These are phyloP conservation scores for Drosophila ustulata DNA, from an alignment of 2,888 invertebrate genomes.

Conservation along the genomic window DNA sequence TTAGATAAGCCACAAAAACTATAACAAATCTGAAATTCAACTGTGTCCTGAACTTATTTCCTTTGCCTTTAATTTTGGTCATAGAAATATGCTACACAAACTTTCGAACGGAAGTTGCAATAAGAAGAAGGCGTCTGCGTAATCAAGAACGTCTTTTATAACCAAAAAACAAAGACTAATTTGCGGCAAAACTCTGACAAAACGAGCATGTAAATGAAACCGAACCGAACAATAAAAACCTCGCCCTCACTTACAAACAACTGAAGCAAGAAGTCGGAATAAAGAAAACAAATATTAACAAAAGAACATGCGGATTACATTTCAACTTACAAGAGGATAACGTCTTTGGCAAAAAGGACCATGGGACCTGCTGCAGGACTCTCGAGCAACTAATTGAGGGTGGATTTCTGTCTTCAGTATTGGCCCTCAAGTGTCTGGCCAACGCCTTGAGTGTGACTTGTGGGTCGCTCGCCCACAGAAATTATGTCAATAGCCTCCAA, in stretches of 20 bases:
- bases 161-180: conserved; percentile 67
- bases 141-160: conserved; percentile 53
- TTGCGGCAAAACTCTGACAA: conserved; percentile 66
- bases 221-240: conserved; percentile 20
- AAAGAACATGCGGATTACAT: conserved; percentile 51
- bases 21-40: background rate
- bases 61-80: background rate
- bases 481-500: conserved; percentile 77
- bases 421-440: conserved; percentile 69
- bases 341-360: conserved; percentile 40
- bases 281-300: conserved; percentile 59
- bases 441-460: conserved; percentile 79
- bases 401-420: conserved; percentile 64
- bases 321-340: conserved; percentile 35
- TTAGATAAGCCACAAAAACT: conserved; percentile 37
- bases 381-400: conserved; percentile 71
- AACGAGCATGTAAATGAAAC: conserved; percentile 75
- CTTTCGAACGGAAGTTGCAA: conserved; percentile 64
- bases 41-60: background rate
- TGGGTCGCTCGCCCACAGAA: conserved; percentile 60
- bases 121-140: conserved; percentile 60
- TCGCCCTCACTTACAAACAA: conserved; percentile 27
- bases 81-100: conserved; percentile 33
- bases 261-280: conserved; percentile 8
- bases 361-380: conserved; percentile 9